These are phyloP conservation scores for Trichogramma dendrolimi DNA, from an alignment of 2,888 invertebrate genomes.

Conservation along the genomic window DNA sequence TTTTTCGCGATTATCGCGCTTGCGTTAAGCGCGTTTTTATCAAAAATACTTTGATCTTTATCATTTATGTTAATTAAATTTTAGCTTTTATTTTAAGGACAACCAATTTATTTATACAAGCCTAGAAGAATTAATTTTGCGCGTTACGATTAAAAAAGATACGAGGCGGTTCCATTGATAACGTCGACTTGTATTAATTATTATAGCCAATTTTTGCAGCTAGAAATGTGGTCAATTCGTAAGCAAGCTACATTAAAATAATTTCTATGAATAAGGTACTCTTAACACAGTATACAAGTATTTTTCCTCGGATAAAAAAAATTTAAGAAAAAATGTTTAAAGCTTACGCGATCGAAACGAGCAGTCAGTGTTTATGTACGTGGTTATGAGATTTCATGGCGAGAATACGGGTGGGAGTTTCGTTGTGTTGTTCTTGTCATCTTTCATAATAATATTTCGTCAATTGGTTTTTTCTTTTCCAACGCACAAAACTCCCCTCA, in stretches of 20 bases:
- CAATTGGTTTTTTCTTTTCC: constrained; percentile 5
- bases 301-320: too few relatives aligned
- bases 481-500: constrained; percentile 19
- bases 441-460: constrained; percentile 2
- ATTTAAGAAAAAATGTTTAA: not conserved
- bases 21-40: constrained; percentile 35
- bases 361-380: constrained; percentile 20
- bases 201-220: too few relatives aligned
- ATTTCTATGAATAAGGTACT: too few relatives aligned
- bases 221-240: too few relatives aligned
- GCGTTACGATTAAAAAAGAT: too few relatives aligned
- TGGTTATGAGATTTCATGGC: constrained; percentile 6
- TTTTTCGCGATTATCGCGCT: constrained; percentile 32
- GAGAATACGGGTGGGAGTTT: constrained; percentile 17
- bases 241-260: too few relatives aligned
- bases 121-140: constrained; percentile 15
- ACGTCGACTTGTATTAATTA: too few relatives aligned
- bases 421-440: not conserved
- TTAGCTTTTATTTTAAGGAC: constrained; percentile 22
- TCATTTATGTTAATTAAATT: constrained; percentile 16
- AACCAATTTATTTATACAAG: constrained; percentile 20
- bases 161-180: too few relatives aligned
- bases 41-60: constrained; percentile 40
- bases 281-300: too few relatives aligned
- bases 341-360: constrained; percentile 26